Percentiles rank a stretch among this genome's conserved stretches.
phyloP scores from a whole-genome alignment of 53 echinoderm and acorn worm species.

The Hippasteria phrygiana region DNA sequence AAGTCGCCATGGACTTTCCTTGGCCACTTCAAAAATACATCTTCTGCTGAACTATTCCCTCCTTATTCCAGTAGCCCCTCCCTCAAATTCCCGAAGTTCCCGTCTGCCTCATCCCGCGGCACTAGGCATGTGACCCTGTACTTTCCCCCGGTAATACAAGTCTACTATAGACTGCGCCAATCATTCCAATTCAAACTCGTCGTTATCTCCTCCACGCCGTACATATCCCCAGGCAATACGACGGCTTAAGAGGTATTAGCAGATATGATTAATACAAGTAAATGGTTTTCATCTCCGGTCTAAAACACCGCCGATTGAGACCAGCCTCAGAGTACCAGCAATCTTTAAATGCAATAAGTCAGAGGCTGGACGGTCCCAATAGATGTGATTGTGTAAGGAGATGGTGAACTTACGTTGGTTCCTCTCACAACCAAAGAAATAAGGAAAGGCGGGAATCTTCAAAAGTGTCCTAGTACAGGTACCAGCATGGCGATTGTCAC shows the following conservation, averaged over 20 bases:
- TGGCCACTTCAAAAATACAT: too few relatives aligned
- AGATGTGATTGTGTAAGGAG: not conserved
- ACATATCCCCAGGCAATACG: constrained; percentile 37
- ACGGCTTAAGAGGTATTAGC: constrained; percentile 45
- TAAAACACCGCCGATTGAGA: constrained; percentile 19
- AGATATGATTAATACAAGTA: constrained; percentile 63
- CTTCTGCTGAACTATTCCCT: too few relatives aligned
- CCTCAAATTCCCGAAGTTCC: too few relatives aligned
- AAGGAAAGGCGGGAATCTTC: constrained; percentile 31
- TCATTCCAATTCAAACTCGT: not conserved
- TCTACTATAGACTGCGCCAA: not conserved
- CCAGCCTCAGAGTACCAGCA: not conserved
- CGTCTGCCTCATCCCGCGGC: not conserved
- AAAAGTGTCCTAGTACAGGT: constrained; percentile 52
- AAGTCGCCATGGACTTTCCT: too few relatives aligned
- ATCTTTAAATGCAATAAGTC: constrained; percentile 53
- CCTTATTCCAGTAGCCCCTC: too few relatives aligned
- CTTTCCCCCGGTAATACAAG: not conserved
- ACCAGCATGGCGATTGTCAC: constrained; percentile 49
- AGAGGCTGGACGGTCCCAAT: constrained; percentile 6
- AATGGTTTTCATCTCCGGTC: constrained; percentile 44
- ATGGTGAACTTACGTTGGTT: not conserved
- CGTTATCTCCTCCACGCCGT: not conserved
- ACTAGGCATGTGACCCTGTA: not conserved
- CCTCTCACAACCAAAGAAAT: not conserved